These are phyloP conservation scores for Pygmarrhopalites habei DNA, from an alignment of 1,140 invertebrate genomes.

Conservation along the genomic window DNA sequence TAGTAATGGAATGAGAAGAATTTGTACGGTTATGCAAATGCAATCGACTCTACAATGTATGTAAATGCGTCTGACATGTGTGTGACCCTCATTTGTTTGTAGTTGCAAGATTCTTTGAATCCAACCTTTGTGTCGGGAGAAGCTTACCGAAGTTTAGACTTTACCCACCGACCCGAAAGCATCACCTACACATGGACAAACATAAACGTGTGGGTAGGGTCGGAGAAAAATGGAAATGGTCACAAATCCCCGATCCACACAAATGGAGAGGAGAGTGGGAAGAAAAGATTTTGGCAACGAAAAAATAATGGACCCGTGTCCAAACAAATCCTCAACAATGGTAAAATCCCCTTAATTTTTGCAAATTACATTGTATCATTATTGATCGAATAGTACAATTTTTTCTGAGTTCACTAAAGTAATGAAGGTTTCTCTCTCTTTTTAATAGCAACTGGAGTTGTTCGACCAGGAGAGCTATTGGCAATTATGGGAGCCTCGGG, in stretches of 20 bases:
- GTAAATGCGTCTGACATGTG: too few relatives aligned
- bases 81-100: too few relatives aligned
- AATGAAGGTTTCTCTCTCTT: too few relatives aligned
- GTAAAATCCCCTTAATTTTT: constrained; percentile 36
- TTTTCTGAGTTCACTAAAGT: background rate
- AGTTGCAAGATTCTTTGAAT: background rate
- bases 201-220: constrained; percentile 30
- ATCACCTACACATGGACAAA: constrained; percentile 34
- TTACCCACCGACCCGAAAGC: constrained; percentile 9
- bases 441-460: constrained; percentile 47
- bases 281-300: constrained; percentile 37
- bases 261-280: background rate
- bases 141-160: background rate
- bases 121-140: background rate
- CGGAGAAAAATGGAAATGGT: constrained; percentile 7
- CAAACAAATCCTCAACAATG: constrained; percentile 56
- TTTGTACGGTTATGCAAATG: too few relatives aligned
- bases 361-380: background rate
- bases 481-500: constrained; percentile 51
- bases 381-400: background rate
- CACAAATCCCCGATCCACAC: background rate
- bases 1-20: too few relatives aligned
- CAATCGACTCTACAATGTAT: too few relatives aligned
- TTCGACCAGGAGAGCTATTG: constrained; percentile 48
- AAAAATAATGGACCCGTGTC: constrained; percentile 18